Conservation (phyloP, 2,888 invertebrate genomes). For the Acholoe squamosa region DNA sequence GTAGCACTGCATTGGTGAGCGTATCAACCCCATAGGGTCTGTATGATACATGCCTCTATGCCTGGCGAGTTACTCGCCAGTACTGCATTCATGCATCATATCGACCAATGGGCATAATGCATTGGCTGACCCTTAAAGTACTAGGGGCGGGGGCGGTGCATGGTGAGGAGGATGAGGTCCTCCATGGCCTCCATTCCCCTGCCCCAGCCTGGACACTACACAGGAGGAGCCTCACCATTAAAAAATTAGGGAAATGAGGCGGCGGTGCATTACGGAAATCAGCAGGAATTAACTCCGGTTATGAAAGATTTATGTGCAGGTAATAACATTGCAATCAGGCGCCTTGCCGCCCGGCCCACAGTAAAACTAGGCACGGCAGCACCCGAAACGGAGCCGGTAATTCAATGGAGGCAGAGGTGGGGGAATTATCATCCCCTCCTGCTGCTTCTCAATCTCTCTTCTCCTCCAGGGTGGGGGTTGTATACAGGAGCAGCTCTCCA, state of each 20-base stretch:
- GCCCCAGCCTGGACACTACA: constrained; percentile 39
- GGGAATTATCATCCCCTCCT: constrained; percentile 24
- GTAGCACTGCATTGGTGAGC: too few species aligned
- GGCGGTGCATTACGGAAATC: constrained; percentile 59
- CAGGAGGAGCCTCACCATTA: constrained; percentile 31
- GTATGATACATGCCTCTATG: too few species aligned
- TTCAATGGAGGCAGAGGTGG: constrained; percentile 28
- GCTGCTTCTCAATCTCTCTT: neutral
- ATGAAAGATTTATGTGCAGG: constrained; percentile 61
- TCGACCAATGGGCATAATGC: too few species aligned
- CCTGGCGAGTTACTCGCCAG: too few species aligned
- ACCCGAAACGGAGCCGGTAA: constrained; percentile 2
- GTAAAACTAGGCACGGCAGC: constrained; percentile 30
- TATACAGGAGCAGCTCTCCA: neutral
- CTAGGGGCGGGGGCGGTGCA: neutral
- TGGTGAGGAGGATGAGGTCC: neutral
- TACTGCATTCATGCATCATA: too few species aligned
- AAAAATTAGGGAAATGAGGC: constrained; percentile 62
- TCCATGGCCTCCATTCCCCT: neutral
- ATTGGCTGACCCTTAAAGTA: too few species aligned
- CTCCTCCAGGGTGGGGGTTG: neutral
- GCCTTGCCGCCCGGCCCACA: neutral
- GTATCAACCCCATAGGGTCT: too few species aligned
- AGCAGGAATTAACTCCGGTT: constrained; percentile 59
- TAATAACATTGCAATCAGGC: constrained; percentile 59